Percentiles rank a stretch among this genome's conserved stretches.
These are phyloP conservation scores for Noctilio leporinus DNA, from an alignment of 2,113 vertebrate species.

Conservation along the genomic window DNA sequence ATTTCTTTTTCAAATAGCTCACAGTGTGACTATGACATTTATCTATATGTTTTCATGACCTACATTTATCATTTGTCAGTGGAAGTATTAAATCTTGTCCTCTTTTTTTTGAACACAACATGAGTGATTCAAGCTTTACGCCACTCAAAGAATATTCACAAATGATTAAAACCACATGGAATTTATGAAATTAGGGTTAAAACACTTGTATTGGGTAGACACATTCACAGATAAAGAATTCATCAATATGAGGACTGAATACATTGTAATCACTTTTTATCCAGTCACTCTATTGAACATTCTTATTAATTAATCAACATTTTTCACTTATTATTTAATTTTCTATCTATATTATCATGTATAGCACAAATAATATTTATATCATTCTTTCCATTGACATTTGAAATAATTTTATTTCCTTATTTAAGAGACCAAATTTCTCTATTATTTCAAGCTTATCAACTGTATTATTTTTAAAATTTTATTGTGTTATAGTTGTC, in stretches of 20 bases:
- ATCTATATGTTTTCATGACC: neutral
- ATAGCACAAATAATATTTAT: neutral
- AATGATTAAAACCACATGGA: neutral
- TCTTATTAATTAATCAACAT: neutral
- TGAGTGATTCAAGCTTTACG: neutral
- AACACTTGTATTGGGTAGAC: neutral
- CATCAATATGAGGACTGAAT: neutral
- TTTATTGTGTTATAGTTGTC: too few species aligned
- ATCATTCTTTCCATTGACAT: neutral
- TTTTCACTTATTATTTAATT: neutral
- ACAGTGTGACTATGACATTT: neutral
- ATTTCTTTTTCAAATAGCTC: neutral
- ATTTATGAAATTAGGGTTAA: neutral
- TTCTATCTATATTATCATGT: neutral
- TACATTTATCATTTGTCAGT: neutral
- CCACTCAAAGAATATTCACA: neutral
- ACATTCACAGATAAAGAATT: neutral
- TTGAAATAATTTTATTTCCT: neutral
- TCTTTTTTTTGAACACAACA: neutral
- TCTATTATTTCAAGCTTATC: neutral
- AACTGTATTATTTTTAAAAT: too few species aligned
- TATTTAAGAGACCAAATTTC: neutral
- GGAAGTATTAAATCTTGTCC: neutral
- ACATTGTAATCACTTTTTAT: neutral
- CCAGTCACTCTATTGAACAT: neutral